Conservation (phyloP, 2,113 vertebrate species). For the Tachuris rubrigastra region DNA sequence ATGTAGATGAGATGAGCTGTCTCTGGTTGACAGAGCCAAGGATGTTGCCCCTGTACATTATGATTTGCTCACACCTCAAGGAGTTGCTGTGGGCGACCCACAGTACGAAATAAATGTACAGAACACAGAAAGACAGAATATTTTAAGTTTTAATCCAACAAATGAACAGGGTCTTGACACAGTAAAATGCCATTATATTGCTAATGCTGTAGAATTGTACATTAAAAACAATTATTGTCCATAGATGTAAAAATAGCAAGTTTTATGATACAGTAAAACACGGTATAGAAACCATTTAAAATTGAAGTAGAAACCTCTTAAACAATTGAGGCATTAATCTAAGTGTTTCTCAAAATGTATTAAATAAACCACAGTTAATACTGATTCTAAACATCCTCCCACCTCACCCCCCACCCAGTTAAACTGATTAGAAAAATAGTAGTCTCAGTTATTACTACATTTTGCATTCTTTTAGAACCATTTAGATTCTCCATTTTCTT, state of each 20-base stretch:
- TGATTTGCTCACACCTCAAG: background rate
- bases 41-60: background rate
- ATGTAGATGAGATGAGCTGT: background rate
- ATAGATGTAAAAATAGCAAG: conserved; percentile 78
- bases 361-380: conserved; percentile 61
- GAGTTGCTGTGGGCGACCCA: background rate
- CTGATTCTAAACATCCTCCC: conserved; percentile 46
- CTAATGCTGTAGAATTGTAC: conserved; percentile 60
- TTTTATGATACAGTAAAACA: conserved; percentile 72
- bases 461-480: conserved; percentile 26
- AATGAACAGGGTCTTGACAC: conserved; percentile 48
- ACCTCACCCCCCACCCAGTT: background rate
- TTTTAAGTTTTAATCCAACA: conserved; percentile 70
- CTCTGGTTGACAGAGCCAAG: background rate
- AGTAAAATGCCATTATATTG: conserved; percentile 44
- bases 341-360: conserved; percentile 62
- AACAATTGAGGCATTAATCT: conserved; percentile 57
- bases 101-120: background rate
- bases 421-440: conserved; percentile 37
- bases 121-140: conserved; percentile 38
- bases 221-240: conserved; percentile 72
- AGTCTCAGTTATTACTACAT: conserved; percentile 7
- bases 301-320: conserved; percentile 66
- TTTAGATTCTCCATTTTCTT: conserved; percentile 29
- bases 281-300: conserved; percentile 71